Base-by-base conservation (phyloP, 2,797 vertebrate genomes). In the Eulemur rubriventer region DNA sequence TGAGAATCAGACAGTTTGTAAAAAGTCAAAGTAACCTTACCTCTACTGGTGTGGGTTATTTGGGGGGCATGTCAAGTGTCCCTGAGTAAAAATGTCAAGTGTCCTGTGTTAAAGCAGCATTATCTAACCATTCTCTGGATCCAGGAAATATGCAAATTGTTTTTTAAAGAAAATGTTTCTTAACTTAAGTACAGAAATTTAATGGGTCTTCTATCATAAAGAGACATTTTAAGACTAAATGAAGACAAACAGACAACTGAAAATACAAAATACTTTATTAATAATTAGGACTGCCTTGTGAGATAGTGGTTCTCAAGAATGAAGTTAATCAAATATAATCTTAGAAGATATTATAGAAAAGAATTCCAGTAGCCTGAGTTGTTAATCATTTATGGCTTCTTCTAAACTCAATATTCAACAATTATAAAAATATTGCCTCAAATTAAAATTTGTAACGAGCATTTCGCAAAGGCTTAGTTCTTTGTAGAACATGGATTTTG, bases 191-290 rank as follows among this genome's bases (percentile, higher is more conserved):
- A 63, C 11, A 75, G 17, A 93, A 63, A 85, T 52, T 73, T 38
- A 80, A 57, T n/a, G 16, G 16, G 35, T 79, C 82, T 1, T 0
- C 8, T 86, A 1, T 43, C 75, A 59, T 14, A 46, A 59, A 83
- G 16, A 73, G 0, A 0, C 1, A 41, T 84, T 88, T 88, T 52
- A 93, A 91, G 84, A 13, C 76, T 46, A 93, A 84, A 18, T 7
- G 59, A 72, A 70, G 41, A 52, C 20, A 16, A 91, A 18, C 52
- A 46, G 7, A 0, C 43, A 94, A 57, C 13, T 87, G 57, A 85
- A 91, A 93, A 83, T 55, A 89, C 8, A 80, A 89, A 93, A 46
- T 78, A 38, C 33, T 81, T 78, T 83, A 57, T 16, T 70, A 80
- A 91, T 50, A 76, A 12, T 76, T 70, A 85, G 52, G 4, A 70